A percentile compares a stretch with the other conserved stretches of the same genome.
Evolutionary conservation across 2,888 invertebrate genomes (phyloP).

Genomic region (Epinotia bilunana): DNA sequence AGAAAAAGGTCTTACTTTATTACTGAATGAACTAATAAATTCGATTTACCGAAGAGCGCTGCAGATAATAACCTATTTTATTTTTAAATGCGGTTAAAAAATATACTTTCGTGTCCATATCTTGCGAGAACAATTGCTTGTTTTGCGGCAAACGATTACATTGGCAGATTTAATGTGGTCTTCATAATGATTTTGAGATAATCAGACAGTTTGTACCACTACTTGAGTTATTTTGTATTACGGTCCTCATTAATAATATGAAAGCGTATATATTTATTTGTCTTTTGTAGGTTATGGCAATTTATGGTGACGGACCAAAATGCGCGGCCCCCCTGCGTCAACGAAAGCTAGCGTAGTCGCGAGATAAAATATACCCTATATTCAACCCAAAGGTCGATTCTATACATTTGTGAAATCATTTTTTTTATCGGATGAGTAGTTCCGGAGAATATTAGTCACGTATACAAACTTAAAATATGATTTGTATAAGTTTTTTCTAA

Average conservation of each 20-base stretch:
- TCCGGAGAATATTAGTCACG: no score
- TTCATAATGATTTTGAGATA: constrained; percentile 35
- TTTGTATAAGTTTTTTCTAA: no score
- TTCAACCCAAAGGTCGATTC: no score
- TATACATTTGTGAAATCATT: no score
- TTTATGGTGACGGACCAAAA: not conserved
- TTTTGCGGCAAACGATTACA: constrained; percentile 44
- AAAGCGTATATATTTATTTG: not conserved
- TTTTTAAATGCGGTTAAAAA: constrained; percentile 60
- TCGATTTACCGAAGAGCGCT: constrained; percentile 66
- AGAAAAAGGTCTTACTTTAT: constrained; percentile 67
- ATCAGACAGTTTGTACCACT: constrained; percentile 23
- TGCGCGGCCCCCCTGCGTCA: not conserved
- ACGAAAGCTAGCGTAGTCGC: not conserved
- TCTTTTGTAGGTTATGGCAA: constrained; percentile 4
- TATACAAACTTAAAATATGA: no score
- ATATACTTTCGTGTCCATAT: constrained; percentile 57
- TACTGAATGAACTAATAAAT: constrained; percentile 76
- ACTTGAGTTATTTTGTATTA: constrained; percentile 9
- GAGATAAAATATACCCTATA: no score
- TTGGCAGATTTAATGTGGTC: constrained; percentile 33
- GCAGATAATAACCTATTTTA: constrained; percentile 70
- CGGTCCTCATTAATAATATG: constrained; percentile 8
- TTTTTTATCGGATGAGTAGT: no score
- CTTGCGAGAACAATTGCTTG: constrained; percentile 61